Evolutionary conservation across 2,888 invertebrate species (phyloP).

Genomic region (Yponomeuta sedellus): DNA sequence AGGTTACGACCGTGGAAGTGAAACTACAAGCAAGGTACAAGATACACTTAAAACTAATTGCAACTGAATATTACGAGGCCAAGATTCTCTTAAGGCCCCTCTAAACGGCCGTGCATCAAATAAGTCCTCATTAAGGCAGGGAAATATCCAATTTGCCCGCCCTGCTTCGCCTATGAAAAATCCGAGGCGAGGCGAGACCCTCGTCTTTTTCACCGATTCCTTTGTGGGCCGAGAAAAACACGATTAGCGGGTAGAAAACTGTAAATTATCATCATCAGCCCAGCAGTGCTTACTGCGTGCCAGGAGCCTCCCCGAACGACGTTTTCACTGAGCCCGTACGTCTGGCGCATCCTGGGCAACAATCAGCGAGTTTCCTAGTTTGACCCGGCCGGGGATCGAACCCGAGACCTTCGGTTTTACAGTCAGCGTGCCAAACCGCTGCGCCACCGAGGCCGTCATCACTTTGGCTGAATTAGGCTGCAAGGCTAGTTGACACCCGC

Average conservation of each 20-base stretch:
- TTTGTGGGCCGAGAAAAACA: neutral
- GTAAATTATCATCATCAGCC: no score
- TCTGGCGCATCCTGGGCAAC: no score
- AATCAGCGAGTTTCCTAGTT: no score
- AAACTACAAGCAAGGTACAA: neutral
- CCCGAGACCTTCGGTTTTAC: no score
- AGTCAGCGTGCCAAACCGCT: no score
- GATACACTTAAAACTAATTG: slow-evolving; percentile 13
- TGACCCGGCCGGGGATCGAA: no score
- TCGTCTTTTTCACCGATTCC: neutral
- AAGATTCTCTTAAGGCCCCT: slow-evolving; percentile 13
- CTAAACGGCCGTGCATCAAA: slow-evolving; percentile 20
- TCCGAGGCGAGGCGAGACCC: slow-evolving; percentile 6
- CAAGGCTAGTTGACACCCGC: neutral
- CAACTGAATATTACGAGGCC: neutral
- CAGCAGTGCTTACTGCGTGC: no score
- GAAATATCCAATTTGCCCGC: slow-evolving; percentile 58
- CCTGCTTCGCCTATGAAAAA: slow-evolving; percentile 12
- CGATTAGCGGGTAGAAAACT: neutral
- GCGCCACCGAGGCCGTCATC: no score
- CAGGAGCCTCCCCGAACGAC: no score
- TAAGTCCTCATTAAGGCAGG: slow-evolving; percentile 55
- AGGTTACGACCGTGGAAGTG: no score
- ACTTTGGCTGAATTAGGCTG: no score
- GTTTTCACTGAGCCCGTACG: no score